Conservation (phyloP, 2,113 vertebrate genomes). For the Phyllostomus discolor region DNA sequence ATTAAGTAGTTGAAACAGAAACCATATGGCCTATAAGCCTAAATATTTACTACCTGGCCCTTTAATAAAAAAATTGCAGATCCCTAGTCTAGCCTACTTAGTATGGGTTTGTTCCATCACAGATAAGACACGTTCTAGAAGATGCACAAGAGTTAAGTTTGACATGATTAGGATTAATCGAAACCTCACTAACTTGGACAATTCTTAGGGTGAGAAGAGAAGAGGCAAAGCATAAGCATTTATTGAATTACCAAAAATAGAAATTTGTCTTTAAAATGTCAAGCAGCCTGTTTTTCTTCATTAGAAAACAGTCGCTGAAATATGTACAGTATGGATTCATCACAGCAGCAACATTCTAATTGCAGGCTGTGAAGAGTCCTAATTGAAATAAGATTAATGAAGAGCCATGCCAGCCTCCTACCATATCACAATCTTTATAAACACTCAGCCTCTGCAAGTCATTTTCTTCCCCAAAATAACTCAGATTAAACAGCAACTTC, state of each 20-base stretch:
- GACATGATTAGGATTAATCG: constrained; percentile 13
- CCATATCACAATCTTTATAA: constrained; percentile 68
- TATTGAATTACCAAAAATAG: constrained; percentile 49
- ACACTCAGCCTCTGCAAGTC: constrained; percentile 68
- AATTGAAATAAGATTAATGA: constrained; percentile 82
- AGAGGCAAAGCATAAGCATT: neutral
- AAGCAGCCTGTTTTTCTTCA: constrained; percentile 53
- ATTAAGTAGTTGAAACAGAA: neutral
- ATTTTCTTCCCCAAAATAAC: constrained; percentile 74
- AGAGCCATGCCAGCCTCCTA: constrained; percentile 65
- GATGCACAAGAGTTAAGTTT: neutral
- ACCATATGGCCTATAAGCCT: accelerated
- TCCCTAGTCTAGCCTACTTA: neutral
- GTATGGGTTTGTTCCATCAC: neutral
- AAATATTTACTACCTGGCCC: neutral
- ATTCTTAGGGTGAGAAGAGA: neutral
- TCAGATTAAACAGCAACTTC: constrained; percentile 73
- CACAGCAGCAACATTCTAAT: constrained; percentile 62
- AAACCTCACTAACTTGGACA: neutral
- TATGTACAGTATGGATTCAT: constrained; percentile 52
- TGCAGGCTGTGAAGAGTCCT: constrained; percentile 68
- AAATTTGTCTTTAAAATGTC: constrained; percentile 65
- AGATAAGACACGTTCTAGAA: constrained; percentile 12
- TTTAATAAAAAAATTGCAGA: neutral
- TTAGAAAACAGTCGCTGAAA: constrained; percentile 42